Base-by-base conservation (phyloP, 2,797 vertebrate species). In the Onychomys leucogaster region DNA sequence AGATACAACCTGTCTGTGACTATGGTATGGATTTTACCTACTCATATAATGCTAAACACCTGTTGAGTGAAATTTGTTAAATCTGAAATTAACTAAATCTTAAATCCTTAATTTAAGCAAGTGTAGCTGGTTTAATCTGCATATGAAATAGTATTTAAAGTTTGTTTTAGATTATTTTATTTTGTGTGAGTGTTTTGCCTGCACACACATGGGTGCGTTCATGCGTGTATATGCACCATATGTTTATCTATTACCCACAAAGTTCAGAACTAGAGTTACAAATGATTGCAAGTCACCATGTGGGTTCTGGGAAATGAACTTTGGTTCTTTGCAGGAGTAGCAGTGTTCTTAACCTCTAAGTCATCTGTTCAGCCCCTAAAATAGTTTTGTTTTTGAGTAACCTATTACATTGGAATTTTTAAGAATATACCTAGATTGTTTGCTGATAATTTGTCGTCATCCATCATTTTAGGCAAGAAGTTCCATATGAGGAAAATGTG, bases 401-500 rank as follows among this genome's bases (percentile, higher is more conserved):
- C 94, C 41, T 90, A 57, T 92, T 87, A 93, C 94, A 19, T 92
- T 96, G 12, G 21, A 73, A 85, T 63, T 96, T 96, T 25, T 49
- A 76, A 67, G 2, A 34, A 82, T 75, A 32, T 61, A 71, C 6
- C 12, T 75, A 84, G 43, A 27, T 61, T 77, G 1, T 86, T 91
- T 93, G 89, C 37, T 97, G 23, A 93, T 94, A 75, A 0, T 93
- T 19, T 41, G 6, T 96, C 98, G 6, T 96, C 98, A 86, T 94
- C 9, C 91, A 97, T 97, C 4, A 27, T 98, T 98, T 98, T 98
- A 99, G 99, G 97, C 98, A 96, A 98, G 99, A 99, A 75, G 92
- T 99, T 97, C 99, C 99, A n/a, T 96, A 98, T 93, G 98, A 99
- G 49, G 96, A 98, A 2, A 96, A 96, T 46, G 95, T 99, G 37